Percentiles rank a stretch among this genome's conserved stretches.
phyloP scores from a whole-genome alignment of 2,797 vertebrate species.

The Acanthurus tractus region DNA sequence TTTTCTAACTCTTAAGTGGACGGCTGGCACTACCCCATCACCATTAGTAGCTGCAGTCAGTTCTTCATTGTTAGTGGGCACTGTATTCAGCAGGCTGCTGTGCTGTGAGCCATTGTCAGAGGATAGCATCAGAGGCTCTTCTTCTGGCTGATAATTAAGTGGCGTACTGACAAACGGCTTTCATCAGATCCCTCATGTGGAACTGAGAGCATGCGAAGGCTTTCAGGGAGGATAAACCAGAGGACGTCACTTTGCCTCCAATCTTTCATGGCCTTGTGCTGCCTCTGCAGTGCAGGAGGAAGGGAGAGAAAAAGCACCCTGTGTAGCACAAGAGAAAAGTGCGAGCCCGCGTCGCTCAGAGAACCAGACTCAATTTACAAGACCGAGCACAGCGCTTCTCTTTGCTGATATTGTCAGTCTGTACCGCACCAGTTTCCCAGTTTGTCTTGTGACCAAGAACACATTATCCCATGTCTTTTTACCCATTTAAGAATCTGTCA shows the following conservation, averaged over 20 bases:
- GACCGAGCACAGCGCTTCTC: slow-evolving; percentile 43
- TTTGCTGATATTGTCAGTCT: slow-evolving; percentile 51
- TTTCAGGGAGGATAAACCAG: slow-evolving; percentile 85
- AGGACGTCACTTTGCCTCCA: slow-evolving; percentile 85
- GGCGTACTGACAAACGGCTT: slow-evolving; percentile 87
- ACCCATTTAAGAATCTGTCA: slow-evolving; percentile 59
- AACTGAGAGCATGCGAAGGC: slow-evolving; percentile 87
- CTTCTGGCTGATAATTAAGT: slow-evolving; percentile 87
- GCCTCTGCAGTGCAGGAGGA: slow-evolving; percentile 73
- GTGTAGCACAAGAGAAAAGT: slow-evolving; percentile 58
- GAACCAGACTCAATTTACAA: slow-evolving; percentile 61
- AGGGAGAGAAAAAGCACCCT: slow-evolving; percentile 42
- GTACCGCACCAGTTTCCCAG: slow-evolving; percentile 41
- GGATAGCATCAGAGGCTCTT: slow-evolving; percentile 82
- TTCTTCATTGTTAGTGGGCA: slow-evolving; percentile 79
- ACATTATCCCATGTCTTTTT: slow-evolving; percentile 32
- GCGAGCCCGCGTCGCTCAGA: slow-evolving; percentile 42
- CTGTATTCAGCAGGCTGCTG: slow-evolving; percentile 78
- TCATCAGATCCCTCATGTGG: slow-evolving; percentile 88
- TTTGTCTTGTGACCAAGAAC: slow-evolving; percentile 54
- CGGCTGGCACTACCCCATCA: slow-evolving; percentile 73
- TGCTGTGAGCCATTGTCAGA: slow-evolving; percentile 82
- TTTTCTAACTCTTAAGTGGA: slow-evolving; percentile 75
- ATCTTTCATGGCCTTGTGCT: slow-evolving; percentile 81
- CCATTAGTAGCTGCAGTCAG: slow-evolving; percentile 73